phyloP scores from a whole-genome alignment of 2,888 invertebrate genomes.

The Empis stercorea region DNA sequence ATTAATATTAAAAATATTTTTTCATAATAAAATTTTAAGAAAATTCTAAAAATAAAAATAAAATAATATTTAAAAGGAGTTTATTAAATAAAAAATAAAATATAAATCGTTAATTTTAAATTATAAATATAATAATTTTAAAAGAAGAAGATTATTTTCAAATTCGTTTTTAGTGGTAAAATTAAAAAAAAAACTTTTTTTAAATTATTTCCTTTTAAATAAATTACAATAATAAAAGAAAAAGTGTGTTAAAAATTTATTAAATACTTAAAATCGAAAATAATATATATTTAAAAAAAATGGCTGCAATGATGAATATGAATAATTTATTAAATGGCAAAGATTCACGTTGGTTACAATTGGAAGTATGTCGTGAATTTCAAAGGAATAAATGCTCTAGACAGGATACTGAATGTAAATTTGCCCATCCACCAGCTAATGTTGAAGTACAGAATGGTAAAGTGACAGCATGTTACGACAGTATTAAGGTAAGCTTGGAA shows the following conservation, averaged over 20 bases:
- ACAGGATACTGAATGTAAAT: conserved; percentile 99
- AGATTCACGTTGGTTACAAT: conserved; percentile 99
- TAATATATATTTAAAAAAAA: conserved; percentile 21
- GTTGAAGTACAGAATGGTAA: conserved; percentile 99
- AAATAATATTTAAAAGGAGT: no score
- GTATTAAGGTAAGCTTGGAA: conserved; percentile 93
- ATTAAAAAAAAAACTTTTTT: conserved; percentile 6
- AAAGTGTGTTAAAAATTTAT: conserved; percentile 4
- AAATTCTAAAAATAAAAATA: no score
- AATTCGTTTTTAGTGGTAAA: neutral
- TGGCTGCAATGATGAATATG: conserved; percentile 90
- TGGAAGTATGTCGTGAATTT: conserved; percentile 99
- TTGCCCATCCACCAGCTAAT: conserved; percentile 98
- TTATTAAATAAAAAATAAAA: no score
- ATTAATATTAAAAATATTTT: no score
- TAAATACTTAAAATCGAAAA: conserved; percentile 10
- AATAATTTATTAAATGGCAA: conserved; percentile 95
- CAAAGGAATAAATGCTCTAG: conserved; percentile 99
- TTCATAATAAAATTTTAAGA: no score
- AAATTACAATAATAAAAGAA: neutral
- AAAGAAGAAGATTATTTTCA: no score
- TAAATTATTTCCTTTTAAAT: no score
- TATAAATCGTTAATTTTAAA: no score
- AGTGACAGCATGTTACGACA: conserved; percentile 99
- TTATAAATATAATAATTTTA: no score